Evolutionary conservation across 2,113 vertebrate genomes (phyloP), one percentile per base, ranked within the genome.

Genomic region (Amphilophus citrinellus): DNA sequence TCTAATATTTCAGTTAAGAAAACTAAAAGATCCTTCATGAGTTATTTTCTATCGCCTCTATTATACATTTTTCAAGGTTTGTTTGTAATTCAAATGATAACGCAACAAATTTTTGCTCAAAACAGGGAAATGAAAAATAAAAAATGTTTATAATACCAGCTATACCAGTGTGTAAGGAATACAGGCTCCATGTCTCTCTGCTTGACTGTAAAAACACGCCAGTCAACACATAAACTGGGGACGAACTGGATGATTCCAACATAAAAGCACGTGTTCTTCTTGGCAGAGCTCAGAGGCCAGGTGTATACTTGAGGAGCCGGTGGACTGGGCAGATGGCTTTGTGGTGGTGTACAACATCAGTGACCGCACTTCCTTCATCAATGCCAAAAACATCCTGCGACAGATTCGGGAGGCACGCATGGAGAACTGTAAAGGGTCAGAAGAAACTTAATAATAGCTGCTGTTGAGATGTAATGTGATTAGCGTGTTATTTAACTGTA

Each of bases 291-390:
- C 87, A 0, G 95, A 94, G 82, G 92, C 88, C 88, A 81, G 90
- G 88, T 95, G 94, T 39, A 90, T 95, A 3, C 77, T 95, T 89
- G 94, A 96, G 86, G 95, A 96, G 84, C 96, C 94, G 0, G 79
- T 96, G 92, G 93, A 95, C 65, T 97, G 96, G 96, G 96, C 94
- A 2, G 94, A 96, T 3, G 96, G 94, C 60, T 96, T 97, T 20
- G 89, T 96, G 61, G 95, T 96, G 83, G 96, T 96, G 20, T 96
- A 96, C 93, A 94, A 96, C 91, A 95, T 97, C 94, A 96, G 89
- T 4, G 96, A 96, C 86, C 83, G 86, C 58, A 85, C 87, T 2
- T 96, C 96, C 84, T 96, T 97, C 90, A 90, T 95, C 86, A 88
- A 91, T 24, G 95, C 96, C 93, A 91, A 95, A 90, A 93, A 86